Conservation (phyloP, 2,888 invertebrate species). For the Marasmarcha lunaedactyla region DNA sequence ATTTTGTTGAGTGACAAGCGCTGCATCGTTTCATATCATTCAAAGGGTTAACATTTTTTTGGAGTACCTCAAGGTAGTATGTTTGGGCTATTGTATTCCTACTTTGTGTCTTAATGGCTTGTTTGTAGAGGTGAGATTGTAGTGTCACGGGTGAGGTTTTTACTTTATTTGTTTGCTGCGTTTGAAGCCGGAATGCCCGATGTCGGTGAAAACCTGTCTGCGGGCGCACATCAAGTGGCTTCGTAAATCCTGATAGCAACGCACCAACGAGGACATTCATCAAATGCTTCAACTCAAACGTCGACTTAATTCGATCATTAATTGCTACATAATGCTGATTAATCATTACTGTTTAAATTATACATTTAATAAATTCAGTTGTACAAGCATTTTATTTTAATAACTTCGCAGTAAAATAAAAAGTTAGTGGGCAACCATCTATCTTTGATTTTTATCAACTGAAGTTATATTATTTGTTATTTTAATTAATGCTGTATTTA, state of each 20-base stretch:
- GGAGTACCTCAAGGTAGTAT: conserved; percentile 38
- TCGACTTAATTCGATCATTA: too few relatives aligned
- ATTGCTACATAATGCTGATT: too few relatives aligned
- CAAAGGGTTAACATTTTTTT: conserved; percentile 34
- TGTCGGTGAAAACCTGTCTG: conserved; percentile 52
- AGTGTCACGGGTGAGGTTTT: conserved; percentile 19
- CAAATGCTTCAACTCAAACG: neutral
- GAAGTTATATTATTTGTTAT: too few relatives aligned
- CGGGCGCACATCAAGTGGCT: conserved; percentile 19
- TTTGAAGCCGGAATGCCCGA: conserved; percentile 53
- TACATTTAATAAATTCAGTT: too few relatives aligned
- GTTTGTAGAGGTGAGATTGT: conserved; percentile 32
- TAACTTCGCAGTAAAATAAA: too few relatives aligned
- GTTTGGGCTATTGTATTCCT: conserved; percentile 20
- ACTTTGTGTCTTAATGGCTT: conserved; percentile 36
- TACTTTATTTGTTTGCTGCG: conserved; percentile 18
- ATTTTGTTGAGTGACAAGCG: conserved; percentile 52
- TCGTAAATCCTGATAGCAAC: neutral
- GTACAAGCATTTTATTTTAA: too few relatives aligned
- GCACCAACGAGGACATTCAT: neutral
- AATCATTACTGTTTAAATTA: too few relatives aligned
- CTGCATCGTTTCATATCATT: conserved; percentile 58
- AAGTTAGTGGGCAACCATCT: too few relatives aligned
- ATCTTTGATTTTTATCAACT: too few relatives aligned
- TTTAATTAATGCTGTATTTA: too few relatives aligned